These are phyloP conservation scores for Aphrocallistes beatrix DNA, from an alignment of 37 sponge, comb jelly and placozoan species.

Conservation along the genomic window DNA sequence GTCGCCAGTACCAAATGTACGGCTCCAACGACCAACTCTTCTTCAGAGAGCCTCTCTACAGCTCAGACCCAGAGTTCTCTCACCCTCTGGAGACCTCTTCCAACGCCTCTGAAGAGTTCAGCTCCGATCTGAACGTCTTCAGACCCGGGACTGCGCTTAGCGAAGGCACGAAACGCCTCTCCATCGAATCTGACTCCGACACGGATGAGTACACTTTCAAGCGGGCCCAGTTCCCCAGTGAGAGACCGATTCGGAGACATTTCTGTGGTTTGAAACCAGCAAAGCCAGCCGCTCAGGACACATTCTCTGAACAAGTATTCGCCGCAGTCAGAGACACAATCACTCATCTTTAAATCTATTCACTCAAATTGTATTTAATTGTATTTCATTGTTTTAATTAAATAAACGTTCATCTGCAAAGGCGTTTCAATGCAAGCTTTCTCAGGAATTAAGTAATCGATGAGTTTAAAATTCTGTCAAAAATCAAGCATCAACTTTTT, in stretches of 20 bases:
- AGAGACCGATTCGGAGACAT: background rate
- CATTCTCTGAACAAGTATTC: conserved; percentile 13
- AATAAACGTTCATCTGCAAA: no score
- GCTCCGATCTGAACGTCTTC: background rate
- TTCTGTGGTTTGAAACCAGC: background rate
- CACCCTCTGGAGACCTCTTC: background rate
- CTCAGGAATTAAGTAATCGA: no score
- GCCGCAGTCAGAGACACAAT: background rate
- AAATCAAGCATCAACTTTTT: no score
- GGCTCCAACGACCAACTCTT: background rate
- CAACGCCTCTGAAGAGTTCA: background rate
- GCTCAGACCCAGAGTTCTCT: background rate
- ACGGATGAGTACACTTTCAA: background rate
- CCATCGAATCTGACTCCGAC: background rate
- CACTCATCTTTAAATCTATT: background rate
- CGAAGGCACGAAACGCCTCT: background rate
- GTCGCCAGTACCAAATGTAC: background rate
- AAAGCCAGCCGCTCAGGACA: background rate
- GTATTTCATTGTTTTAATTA: no score
- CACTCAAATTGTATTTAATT: no score
- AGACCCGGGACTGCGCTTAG: background rate
- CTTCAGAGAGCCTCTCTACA: background rate
- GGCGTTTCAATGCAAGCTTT: no score
- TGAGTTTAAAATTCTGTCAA: no score
- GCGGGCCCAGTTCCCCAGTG: background rate